Percentiles rank a stretch among this genome's conserved stretches.
phyloP scores from a whole-genome alignment of 2,113 vertebrate genomes.

The Callopanchax toddi region DNA sequence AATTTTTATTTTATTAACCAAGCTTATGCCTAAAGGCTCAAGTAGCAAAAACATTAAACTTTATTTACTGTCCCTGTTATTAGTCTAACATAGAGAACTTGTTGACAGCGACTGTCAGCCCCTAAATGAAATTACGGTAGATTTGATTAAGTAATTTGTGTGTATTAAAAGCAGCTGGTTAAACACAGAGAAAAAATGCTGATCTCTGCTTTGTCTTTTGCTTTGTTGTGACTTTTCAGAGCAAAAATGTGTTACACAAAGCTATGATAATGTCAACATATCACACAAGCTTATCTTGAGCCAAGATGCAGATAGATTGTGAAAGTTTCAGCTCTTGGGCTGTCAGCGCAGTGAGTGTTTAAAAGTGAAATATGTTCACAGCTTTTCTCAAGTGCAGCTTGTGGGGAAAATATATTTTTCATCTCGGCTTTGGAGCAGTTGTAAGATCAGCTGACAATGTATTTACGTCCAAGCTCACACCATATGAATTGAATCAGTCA shows the following conservation, averaged over 20 bases:
- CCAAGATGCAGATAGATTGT: slow-evolving; percentile 3
- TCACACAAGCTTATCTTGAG: slow-evolving; percentile 31
- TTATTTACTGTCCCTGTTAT: slow-evolving; percentile 3
- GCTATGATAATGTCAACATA: slow-evolving; percentile 25
- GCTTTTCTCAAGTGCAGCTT: not conserved
- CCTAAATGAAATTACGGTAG: slow-evolving; percentile 10
- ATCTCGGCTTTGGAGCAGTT: not conserved
- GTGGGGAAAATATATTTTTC: not conserved
- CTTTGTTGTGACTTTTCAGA: slow-evolving; percentile 17
- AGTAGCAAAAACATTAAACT: not conserved
- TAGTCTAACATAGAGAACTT: slow-evolving; percentile 19
- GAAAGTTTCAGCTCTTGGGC: slow-evolving; percentile 15
- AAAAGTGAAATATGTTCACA: slow-evolving; percentile 12
- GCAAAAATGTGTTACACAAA: slow-evolving; percentile 2
- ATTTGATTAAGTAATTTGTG: not conserved
- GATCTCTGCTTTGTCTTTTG: not conserved
- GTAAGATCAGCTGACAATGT: not conserved
- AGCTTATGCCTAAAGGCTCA: too few species aligned
- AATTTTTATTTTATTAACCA: too few species aligned
- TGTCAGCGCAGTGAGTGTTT: slow-evolving; percentile 32
- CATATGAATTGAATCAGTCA: slow-evolving; percentile 20
- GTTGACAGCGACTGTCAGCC: not conserved
- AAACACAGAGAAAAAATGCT: too few species aligned
- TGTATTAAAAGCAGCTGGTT: slow-evolving; percentile 17
- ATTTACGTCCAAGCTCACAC: not conserved